Evolutionary conservation across 1,140 invertebrate genomes (phyloP), one percentile per base, ranked within the genome.

Genomic region (Drosophila nasuta): DNA sequence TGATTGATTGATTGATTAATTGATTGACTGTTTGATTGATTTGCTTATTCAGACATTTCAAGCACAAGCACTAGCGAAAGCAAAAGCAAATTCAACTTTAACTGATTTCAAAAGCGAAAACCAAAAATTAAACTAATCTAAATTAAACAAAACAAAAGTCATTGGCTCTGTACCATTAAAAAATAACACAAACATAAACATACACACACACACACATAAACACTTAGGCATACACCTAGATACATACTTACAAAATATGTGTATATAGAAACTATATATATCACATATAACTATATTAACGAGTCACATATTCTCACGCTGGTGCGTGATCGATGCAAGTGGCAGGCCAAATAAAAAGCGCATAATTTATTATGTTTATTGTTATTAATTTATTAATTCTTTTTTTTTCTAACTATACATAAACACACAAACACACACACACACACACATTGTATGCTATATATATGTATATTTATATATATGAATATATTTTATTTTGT

Each of bases 321-420:
- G 82, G 82, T 79, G 82, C 82, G 82, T 75, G 72, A 77, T 70
- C 67, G 65, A 77, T 74, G 52, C 65, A 79, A 72, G 83, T 88
- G 83, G 83, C 83, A 80, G 83, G 83, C 83, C 82, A 87, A 88
- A 88, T 75, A 69, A 71, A 86, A 59, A 77, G 76, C 82, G 82
- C 82, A 86, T 86, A 86, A 87, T 82, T 87, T 87, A 82, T 87
- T 87, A 87, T 72, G 75, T 86, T 87, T 82, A 86, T 87, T 86
- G 82, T 86, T 86, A 86, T 87, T 86, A 86, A 86, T 87, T 86
- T 86, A 86, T 86, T 87, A 72, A 70, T 75, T 38, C 35, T 38
- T 38, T 77, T 74, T 66, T 62, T 66, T 66, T 17, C 13, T 38
- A 60, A 58, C 68, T 56, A 65, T 41, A 64, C 48, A 70, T 41